Conservation (phyloP, 2,113 vertebrate genomes). For the Delphinapterus leucas region DNA sequence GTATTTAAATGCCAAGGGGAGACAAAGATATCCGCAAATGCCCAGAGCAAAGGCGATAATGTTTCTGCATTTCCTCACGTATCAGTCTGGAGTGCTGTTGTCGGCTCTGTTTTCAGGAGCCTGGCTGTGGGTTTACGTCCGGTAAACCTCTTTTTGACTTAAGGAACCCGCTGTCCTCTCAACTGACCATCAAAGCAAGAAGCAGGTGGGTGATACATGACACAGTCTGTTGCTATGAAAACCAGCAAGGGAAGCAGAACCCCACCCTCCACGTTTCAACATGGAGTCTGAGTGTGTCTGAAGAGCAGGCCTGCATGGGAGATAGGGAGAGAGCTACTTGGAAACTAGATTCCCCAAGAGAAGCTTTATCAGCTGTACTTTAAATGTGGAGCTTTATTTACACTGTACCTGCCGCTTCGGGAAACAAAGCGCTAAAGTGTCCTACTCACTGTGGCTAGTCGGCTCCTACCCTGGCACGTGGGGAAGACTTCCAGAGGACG, state of each 20-base stretch:
- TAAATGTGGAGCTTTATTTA: no score
- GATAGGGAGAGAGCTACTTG: rapidly evolving
- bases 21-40: rapidly evolving
- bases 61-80: rapidly evolving
- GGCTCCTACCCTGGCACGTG: rapidly evolving
- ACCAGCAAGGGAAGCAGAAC: background rate
- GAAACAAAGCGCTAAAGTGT: rapidly evolving
- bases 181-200: background rate
- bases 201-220: background rate
- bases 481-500: background rate
- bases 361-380: background rate
- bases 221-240: no score
- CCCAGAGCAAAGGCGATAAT: rapidly evolving
- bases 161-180: background rate
- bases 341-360: background rate
- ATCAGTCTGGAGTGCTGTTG: rapidly evolving
- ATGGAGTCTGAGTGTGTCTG: background rate
- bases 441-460: rapidly evolving
- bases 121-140: rapidly evolving
- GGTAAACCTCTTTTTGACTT: background rate
- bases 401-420: rapidly evolving
- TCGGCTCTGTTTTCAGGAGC: rapidly evolving
- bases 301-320: background rate
- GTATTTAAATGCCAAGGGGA: background rate
- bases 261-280: background rate